Evolutionary conservation across 2,113 vertebrate species (phyloP).

Genomic region (Galbula dea): DNA sequence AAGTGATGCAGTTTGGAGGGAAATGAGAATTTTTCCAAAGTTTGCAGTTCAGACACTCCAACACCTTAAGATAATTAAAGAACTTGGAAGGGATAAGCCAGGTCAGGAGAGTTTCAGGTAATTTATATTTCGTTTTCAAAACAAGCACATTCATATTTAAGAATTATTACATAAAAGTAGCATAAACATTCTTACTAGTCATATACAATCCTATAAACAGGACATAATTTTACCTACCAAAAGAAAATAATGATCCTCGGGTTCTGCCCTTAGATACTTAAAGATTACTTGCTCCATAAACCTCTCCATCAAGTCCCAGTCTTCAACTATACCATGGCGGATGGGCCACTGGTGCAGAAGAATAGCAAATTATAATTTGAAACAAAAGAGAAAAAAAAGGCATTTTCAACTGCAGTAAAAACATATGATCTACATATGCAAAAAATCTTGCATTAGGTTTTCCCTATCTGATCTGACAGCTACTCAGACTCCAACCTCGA

Average conservation of each 20-base stretch:
- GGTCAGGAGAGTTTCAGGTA: background rate
- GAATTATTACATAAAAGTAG: background rate
- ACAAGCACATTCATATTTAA: background rate
- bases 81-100: background rate
- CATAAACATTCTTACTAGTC: background rate
- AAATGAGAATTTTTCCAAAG: background rate
- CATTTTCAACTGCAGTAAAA: background rate
- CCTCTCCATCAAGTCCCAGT: conserved; percentile 98
- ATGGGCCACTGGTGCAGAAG: conserved; percentile 89
- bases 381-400: background rate
- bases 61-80: background rate
- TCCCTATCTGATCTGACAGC: fast-evolving
- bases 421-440: background rate
- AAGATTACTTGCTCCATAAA: conserved; percentile 99
- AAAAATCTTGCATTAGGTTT: background rate
- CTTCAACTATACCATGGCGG: conserved; percentile 97
- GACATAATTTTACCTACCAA: conserved; percentile 79
- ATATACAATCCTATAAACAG: background rate
- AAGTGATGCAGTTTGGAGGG: background rate
- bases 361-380: background rate
- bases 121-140: background rate
- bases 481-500: background rate
- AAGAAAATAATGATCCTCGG: conserved; percentile 98
- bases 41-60: background rate
- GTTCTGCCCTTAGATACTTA: conserved; percentile 96